Evolutionary conservation across 2,797 vertebrate species (phyloP).

Genomic region (Poecile montanus): DNA sequence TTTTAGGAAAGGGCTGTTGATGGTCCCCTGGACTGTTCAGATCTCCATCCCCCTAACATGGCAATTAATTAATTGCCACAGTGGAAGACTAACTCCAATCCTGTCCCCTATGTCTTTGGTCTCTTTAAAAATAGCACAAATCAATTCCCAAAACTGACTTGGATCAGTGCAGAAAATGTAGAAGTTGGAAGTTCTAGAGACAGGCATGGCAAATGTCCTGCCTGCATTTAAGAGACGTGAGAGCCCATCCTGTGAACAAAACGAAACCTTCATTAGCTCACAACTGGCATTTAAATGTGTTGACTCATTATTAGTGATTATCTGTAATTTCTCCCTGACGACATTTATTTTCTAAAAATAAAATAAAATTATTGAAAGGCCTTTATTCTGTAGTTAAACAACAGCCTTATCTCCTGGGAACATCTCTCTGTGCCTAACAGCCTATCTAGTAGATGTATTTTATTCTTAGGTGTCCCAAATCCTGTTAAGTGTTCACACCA

Average conservation of each 20-base stretch:
- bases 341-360: constrained; percentile 38
- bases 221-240: not conserved
- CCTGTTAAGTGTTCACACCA: not conserved
- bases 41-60: fast-evolving
- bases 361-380: constrained; percentile 31
- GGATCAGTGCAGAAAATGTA: not conserved
- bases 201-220: not conserved
- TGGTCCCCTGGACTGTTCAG: not conserved
- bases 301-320: not conserved
- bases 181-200: not conserved
- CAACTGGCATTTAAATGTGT: not conserved
- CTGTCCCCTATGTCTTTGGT: not conserved
- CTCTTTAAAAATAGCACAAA: not conserved
- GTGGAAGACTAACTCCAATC: not conserved
- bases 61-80: not conserved
- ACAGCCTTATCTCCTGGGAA: constrained; percentile 52
- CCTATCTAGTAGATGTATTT: not conserved
- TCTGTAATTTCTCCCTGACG: not conserved
- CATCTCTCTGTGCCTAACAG: not conserved
- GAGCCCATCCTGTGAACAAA: fast-evolving
- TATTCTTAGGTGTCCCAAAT: not conserved
- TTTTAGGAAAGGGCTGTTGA: not conserved
- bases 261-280: not conserved
- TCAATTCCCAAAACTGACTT: not conserved
- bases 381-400: constrained; percentile 40